Percentiles rank a stretch among this genome's conserved stretches.
phyloP scores from a whole-genome alignment of 2,797 vertebrate species.

The Thamnophis elegans region DNA sequence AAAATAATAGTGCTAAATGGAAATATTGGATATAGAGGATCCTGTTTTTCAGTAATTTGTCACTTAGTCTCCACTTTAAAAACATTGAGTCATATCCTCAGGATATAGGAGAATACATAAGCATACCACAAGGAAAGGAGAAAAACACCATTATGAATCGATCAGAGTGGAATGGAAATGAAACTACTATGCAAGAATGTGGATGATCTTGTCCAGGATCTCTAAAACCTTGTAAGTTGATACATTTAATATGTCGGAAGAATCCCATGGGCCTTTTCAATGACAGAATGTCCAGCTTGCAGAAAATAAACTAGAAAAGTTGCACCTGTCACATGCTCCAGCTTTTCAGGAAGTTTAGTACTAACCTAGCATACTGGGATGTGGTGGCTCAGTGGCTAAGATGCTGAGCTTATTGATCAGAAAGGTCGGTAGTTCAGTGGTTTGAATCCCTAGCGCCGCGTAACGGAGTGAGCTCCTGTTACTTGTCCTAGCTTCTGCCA shows the following conservation, averaged over 20 bases:
- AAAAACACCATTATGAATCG: neutral
- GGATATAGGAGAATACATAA: neutral
- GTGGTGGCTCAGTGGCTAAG: too few species aligned
- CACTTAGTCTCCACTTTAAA: neutral
- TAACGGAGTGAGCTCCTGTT: too few species aligned
- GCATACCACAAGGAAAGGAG: neutral
- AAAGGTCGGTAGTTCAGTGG: too few species aligned
- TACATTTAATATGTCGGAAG: neutral
- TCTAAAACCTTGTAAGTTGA: neutral
- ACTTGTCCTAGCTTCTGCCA: too few species aligned
- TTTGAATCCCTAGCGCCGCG: too few species aligned
- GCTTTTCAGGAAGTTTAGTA: neutral
- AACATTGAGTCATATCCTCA: neutral
- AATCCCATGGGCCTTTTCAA: neutral
- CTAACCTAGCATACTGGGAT: neutral
- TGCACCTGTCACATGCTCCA: neutral
- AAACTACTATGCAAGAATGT: neutral
- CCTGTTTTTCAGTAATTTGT: neutral
- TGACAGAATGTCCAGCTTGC: neutral
- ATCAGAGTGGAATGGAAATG: neutral
- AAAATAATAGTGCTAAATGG: neutral
- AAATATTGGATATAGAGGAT: neutral
- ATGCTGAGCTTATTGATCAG: too few species aligned
- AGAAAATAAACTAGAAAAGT: neutral
- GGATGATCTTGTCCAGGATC: neutral